phyloP scores from a whole-genome alignment of 2,113 vertebrate genomes.

The Hyperopisus bebe region DNA sequence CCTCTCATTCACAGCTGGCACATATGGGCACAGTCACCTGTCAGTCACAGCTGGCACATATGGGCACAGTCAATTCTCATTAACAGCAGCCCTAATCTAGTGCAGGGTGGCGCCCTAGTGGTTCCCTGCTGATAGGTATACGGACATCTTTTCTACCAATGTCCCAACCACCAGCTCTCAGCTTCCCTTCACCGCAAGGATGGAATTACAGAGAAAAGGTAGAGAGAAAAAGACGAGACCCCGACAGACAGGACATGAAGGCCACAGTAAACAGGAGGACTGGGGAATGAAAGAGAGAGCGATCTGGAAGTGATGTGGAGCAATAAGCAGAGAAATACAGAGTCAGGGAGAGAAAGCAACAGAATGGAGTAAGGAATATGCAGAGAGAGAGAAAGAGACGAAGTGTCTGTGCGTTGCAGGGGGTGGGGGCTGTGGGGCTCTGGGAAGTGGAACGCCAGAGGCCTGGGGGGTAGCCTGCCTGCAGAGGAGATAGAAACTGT shows the following conservation, averaged over 20 bases:
- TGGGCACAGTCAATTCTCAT: not conserved
- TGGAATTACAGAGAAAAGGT: slow-evolving; percentile 2
- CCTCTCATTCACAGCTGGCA: not conserved
- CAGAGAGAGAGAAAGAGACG: not conserved
- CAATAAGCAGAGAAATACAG: not conserved
- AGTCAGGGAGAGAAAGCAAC: not conserved
- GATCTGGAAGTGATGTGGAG: slow-evolving; percentile 13
- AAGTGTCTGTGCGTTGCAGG: not conserved
- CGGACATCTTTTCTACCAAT: slow-evolving; percentile 26
- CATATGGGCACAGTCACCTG: not conserved
- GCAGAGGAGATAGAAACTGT: slow-evolving; percentile 36
- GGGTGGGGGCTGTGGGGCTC: not conserved
- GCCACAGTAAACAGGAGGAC: not conserved
- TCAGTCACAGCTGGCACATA: not conserved
- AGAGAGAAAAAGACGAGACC: slow-evolving; percentile 3
- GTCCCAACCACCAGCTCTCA: slow-evolving; percentile 21
- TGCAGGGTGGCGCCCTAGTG: not conserved
- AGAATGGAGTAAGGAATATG: not conserved
- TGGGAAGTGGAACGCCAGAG: slow-evolving; percentile 27
- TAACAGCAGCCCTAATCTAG: not conserved
- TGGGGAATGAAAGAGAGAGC: not conserved
- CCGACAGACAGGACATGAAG: slow-evolving; percentile 16
- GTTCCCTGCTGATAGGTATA: slow-evolving; percentile 24
- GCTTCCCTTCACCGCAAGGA: slow-evolving; percentile 16
- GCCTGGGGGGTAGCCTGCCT: slow-evolving; percentile 36